Percentiles rank a stretch among this genome's conserved stretches.
Evolutionary conservation across 2,888 invertebrate species (phyloP).

Genomic region (Aelia acuminata): DNA sequence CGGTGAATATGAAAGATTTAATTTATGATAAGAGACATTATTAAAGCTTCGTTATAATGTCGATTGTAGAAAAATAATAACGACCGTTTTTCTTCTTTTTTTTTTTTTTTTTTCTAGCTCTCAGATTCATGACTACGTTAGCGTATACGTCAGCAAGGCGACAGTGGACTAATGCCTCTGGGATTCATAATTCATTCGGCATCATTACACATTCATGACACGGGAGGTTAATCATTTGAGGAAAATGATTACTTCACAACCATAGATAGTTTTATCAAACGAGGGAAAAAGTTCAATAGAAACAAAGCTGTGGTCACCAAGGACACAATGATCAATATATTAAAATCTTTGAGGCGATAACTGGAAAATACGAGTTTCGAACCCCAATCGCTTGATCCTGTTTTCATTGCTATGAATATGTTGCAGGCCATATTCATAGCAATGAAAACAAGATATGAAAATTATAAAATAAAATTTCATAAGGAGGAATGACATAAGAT

Average conservation of each 20-base stretch:
- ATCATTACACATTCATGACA: conserved; percentile 28
- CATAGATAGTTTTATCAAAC: neutral
- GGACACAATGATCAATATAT: too few relatives aligned
- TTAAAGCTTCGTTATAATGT: neutral
- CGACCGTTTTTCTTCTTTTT: neutral
- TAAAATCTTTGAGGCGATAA: too few relatives aligned
- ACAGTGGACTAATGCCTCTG: neutral
- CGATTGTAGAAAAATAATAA: neutral
- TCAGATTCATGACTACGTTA: conserved; percentile 4
- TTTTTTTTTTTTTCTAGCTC: neutral
- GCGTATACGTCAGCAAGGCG: neutral
- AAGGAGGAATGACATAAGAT: too few relatives aligned
- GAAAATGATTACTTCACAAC: neutral
- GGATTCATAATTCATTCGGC: conserved; percentile 43
- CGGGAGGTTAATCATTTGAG: conserved; percentile 20
- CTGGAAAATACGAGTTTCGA: too few relatives aligned
- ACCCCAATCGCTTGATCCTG: too few relatives aligned
- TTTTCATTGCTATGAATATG: too few relatives aligned
- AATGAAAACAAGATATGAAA: too few relatives aligned
- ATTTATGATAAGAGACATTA: neutral
- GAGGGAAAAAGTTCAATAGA: neutral
- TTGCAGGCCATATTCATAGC: too few relatives aligned
- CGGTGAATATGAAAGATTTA: neutral
- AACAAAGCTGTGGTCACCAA: too few relatives aligned
- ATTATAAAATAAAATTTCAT: too few relatives aligned